Base-by-base conservation (phyloP, 2,113 vertebrate genomes). In the Serilophus lunatus region DNA sequence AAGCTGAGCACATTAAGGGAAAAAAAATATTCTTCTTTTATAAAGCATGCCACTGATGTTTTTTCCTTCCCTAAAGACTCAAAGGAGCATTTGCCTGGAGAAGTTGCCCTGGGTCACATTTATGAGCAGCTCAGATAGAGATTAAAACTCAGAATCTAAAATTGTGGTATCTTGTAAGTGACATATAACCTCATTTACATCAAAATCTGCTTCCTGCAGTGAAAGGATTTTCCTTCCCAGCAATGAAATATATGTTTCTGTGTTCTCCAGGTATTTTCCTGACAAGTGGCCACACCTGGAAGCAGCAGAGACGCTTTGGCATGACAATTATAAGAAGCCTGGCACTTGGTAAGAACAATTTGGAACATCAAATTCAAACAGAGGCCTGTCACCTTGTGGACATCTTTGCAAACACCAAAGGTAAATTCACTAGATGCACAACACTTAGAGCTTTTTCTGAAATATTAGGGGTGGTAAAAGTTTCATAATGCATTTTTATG, bases 301-400 rank as follows among this genome's bases (percentile, higher is more conserved):
- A 89, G 71, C 95, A 97, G 25, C 97, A 98, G 84, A 97, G 97
- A 29, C 90, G 90, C 23, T 98, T 98, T 83, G 96, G 93, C 15
- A 93, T 98, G 92, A 95, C 50, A 2, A 13, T 84, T 12, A 64
- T 98, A 35, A 88, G 91, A 61, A 96, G 60, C 56, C 90, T 98
- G 68, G 82, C 90, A 31, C 85, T 95, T 0, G 77, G 96, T 28
- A 97, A 92, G 84, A 97, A 85, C 53, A 79, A 17, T 7, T 35
- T 98, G 76, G 95, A 97, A 66, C 69, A 74, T 8, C 95, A 72
- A 76, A 97, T 98, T 49, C 97, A 97, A 86, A 57, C 45, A 24
- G 96, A 98, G 49, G 97, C 93, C 7, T 69, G 28, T 75, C 74
- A 82, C 13, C 94, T 98, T n/a, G 86, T 95, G 29, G 64, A 94